Conservation (phyloP, 2,888 invertebrate species). For the Ophion ellenae region DNA sequence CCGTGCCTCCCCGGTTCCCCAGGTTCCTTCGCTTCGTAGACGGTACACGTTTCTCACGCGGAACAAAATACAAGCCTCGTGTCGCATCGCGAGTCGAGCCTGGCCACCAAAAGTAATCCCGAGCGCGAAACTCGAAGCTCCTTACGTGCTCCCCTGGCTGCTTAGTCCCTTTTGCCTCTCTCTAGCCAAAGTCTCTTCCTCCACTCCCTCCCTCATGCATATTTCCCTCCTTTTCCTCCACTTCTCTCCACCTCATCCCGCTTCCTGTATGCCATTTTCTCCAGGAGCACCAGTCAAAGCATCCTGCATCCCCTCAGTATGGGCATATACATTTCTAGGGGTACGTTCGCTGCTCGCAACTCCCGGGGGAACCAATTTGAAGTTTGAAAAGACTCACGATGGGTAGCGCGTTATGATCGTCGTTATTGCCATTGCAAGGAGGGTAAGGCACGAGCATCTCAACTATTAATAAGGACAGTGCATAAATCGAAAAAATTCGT, state of each 20-base stretch:
- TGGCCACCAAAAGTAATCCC: constrained; percentile 65
- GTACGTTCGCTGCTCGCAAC: not conserved
- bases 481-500: not conserved
- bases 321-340: not conserved
- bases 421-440: not conserved
- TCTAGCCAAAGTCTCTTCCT: constrained; percentile 1
- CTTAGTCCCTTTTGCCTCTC: not conserved
- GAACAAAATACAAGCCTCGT: constrained; percentile 66
- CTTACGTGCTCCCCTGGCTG: constrained; percentile 51
- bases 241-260: not conserved
- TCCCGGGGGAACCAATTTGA: constrained; percentile 26
- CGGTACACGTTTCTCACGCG: constrained; percentile 60
- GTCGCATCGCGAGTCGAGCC: constrained; percentile 6
- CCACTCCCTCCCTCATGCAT: not conserved
- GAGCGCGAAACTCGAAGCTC: constrained; percentile 70
- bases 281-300: not conserved
- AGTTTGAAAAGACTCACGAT: constrained; percentile 2
- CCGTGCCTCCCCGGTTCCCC: constrained; percentile 10
- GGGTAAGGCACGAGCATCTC: not conserved
- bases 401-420: not conserved
- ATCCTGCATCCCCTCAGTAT: not conserved
- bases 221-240: not conserved
- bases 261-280: constrained; percentile 18
- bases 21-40: constrained; percentile 19
- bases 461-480: not conserved